Base-by-base conservation (phyloP, 2,797 vertebrate species). In the Lagocephalus sceleratus region DNA sequence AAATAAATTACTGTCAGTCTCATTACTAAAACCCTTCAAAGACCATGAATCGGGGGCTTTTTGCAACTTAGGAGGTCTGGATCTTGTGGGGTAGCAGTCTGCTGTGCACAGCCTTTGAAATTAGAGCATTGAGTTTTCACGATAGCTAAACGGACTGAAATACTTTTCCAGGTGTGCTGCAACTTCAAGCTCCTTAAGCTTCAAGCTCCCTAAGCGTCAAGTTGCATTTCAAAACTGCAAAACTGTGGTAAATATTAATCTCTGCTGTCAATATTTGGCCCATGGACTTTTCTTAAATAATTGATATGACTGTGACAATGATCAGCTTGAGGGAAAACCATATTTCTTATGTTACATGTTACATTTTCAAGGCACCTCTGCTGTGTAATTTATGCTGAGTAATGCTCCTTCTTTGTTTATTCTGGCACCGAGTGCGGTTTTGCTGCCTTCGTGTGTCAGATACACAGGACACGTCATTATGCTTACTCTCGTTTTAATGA, bases 401-500 rank as follows among this genome's bases (percentile, higher is more conserved):
- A 35, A 35, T 35, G 32, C 9, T 25, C 23, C 23, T 25, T 10
- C 32, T 35, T 12, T 35, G 32, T 35, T 35, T 35, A 35, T 35
- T 35, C 32, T 35, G 32, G 32, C 32, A 35, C 11, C 12, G 14
- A 35, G 32, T 35, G 11, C 11, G 32, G 32, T 35, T 35, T 35
- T 3, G 12, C 32, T 35, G 32, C 12, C 32, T 35, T 35, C 12
- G 16, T 58, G 16, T 50, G 38, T 57, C 50, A 47, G 47, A 56
- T 14, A 35, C 11, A 12, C 35, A 20, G 26, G 35, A 43, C 40
- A 53, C 9, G 12, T 60, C 54, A 51, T 74, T 55, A 57, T 26
- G 25, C 44, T 47, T 20, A 35, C 25, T 59, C 48, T 50, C n/a
- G 50, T 55, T 60, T 62, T 73, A 52, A 63, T 61, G 23, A 48